Conservation (phyloP, 2,797 vertebrate genomes). For the Myioborus melanocephalus region DNA sequence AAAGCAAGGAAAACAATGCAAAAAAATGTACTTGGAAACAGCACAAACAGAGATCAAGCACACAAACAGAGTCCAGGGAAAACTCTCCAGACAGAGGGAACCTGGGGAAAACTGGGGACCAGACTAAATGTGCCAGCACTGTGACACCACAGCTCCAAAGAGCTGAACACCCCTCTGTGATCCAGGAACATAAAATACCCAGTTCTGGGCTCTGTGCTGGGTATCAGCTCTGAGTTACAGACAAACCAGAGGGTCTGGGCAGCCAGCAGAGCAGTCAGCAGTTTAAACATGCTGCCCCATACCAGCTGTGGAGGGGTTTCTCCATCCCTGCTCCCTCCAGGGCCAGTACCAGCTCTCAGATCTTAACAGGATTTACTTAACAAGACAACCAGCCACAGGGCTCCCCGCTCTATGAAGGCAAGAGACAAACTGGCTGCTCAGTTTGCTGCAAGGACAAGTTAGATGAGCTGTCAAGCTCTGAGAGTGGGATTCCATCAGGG, state of each 20-base stretch:
- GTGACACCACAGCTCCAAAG: not conserved
- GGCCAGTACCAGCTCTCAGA: accelerated
- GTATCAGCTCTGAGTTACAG: not conserved
- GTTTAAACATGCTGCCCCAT: accelerated
- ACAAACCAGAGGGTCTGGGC: not conserved
- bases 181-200: not conserved
- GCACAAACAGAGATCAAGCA: not conserved
- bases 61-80: not conserved
- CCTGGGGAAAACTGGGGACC: not conserved
- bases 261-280: not conserved
- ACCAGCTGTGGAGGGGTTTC: not conserved
- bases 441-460: not conserved
- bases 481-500: not conserved
- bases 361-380: not conserved
- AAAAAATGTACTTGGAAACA: not conserved
- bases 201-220: accelerated
- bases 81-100: not conserved
- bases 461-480: not conserved
- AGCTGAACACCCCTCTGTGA: not conserved
- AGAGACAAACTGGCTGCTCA: not conserved
- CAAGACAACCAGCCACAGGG: not conserved
- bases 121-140: not conserved
- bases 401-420: accelerated
- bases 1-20: not conserved
- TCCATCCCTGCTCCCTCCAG: not conserved